A percentile compares a stretch with the other conserved stretches of the same genome.
Conservation (phyloP, 2,888 invertebrate genomes). For the Acleris holmiana region DNA sequence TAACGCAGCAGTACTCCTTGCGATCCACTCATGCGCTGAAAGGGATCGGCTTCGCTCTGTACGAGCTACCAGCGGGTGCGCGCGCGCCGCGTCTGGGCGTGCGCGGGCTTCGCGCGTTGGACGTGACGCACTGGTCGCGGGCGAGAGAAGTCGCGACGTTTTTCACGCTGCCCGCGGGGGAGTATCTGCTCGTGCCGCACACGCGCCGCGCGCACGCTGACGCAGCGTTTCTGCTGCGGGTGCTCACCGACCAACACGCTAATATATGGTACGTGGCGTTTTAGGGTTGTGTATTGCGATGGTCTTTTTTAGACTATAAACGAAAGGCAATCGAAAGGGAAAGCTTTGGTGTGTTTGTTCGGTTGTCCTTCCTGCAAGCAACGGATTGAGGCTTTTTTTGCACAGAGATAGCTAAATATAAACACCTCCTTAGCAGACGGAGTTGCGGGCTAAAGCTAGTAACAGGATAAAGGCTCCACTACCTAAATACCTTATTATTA, state of each 20-base stretch:
- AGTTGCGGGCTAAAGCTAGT: no score
- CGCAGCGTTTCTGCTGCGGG: constrained; percentile 88
- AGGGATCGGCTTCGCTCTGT: constrained; percentile 89
- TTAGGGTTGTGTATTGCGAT: no score
- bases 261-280: constrained; percentile 91
- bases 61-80: constrained; percentile 86
- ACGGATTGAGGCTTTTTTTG: no score
- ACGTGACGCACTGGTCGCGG: constrained; percentile 86
- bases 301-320: no score
- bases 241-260: constrained; percentile 89
- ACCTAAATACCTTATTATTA: no score
- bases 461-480: no score
- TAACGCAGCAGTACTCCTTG: constrained; percentile 86
- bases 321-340: no score
- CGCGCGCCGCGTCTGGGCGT: constrained; percentile 40
- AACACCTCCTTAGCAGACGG: no score
- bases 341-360: no score
- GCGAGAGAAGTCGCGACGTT: constrained; percentile 89
- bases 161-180: constrained; percentile 89
- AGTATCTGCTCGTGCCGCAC: constrained; percentile 90
- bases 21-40: constrained; percentile 79
- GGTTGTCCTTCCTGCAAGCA: no score
- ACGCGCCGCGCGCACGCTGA: constrained; percentile 87
- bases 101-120: constrained; percentile 76
- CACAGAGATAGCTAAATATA: no score